Conservation (phyloP, 1,140 invertebrate genomes). For the Zaprionus gabonicus region DNA sequence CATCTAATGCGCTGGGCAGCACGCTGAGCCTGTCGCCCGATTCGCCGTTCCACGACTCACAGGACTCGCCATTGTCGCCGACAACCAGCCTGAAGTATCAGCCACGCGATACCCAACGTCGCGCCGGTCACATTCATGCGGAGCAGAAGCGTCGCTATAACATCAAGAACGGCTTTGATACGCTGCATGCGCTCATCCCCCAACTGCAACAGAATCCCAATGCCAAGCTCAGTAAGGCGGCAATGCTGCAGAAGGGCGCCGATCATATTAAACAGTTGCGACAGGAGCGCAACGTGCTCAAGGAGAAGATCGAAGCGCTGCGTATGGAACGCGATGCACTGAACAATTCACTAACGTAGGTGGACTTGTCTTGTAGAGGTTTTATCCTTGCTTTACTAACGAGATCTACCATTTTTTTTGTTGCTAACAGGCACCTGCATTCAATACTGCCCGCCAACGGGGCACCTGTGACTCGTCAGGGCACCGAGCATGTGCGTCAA, state of each 20-base stretch:
- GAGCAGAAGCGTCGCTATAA: slow-evolving; percentile 99
- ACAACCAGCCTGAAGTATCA: slow-evolving; percentile 81
- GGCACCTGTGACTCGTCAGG: slow-evolving; percentile 94
- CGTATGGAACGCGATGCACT: slow-evolving; percentile 94
- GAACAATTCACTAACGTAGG: slow-evolving; percentile 92
- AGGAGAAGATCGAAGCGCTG: slow-evolving; percentile 95
- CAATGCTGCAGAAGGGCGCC: slow-evolving; percentile 98
- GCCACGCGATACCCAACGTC: slow-evolving; percentile 85
- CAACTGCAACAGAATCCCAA: slow-evolving; percentile 95
- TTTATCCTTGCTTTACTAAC: neutral
- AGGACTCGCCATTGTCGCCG: slow-evolving; percentile 84
- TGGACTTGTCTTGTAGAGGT: neutral
- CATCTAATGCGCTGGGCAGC: slow-evolving; percentile 40
- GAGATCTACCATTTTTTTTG: neutral
- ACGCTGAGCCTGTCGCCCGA: slow-evolving; percentile 76
- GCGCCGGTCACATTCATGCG: slow-evolving; percentile 96
- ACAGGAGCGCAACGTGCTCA: slow-evolving; percentile 92
- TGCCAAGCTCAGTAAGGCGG: slow-evolving; percentile 97
- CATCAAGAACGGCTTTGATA: slow-evolving; percentile 99
- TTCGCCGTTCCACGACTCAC: slow-evolving; percentile 77
- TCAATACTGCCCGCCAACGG: slow-evolving; percentile 97
- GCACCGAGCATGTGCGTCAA: slow-evolving; percentile 96
- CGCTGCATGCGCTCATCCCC: slow-evolving; percentile 96
- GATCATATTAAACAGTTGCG: slow-evolving; percentile 97
- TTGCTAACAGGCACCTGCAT: slow-evolving; percentile 91